Conservation (phyloP, 2,888 invertebrate species). For the Tetropium fuscum region DNA sequence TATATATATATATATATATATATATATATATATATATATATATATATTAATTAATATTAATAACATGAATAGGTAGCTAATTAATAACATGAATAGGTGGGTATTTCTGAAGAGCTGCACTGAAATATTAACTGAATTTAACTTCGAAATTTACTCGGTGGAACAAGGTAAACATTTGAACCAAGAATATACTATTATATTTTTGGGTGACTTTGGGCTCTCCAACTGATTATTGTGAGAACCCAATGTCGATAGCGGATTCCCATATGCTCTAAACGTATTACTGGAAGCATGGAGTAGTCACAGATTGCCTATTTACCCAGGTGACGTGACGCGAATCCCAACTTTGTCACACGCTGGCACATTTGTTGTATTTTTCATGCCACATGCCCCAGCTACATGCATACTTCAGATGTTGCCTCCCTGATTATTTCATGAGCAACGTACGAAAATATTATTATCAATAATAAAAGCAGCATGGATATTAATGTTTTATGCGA, state of each 20-base stretch:
- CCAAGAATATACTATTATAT: too few relatives aligned
- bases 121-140: too few relatives aligned
- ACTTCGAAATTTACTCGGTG: too few relatives aligned
- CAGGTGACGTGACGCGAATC: slow-evolving; percentile 52
- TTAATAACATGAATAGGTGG: too few relatives aligned
- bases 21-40: too few relatives aligned
- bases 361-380: slow-evolving; percentile 29
- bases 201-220: too few relatives aligned
- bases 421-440: slow-evolving; percentile 12
- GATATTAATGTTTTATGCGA: background rate
- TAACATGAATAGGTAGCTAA: too few relatives aligned
- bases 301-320: slow-evolving; percentile 57
- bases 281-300: slow-evolving; percentile 46
- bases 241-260: slow-evolving; percentile 38
- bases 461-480: background rate
- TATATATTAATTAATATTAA: too few relatives aligned
- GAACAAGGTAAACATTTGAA: too few relatives aligned
- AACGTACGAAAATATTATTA: background rate
- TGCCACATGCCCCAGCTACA: slow-evolving; percentile 4
- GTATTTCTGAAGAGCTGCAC: too few relatives aligned
- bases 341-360: slow-evolving; percentile 39
- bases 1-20: too few relatives aligned
- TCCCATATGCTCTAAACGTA: slow-evolving; percentile 41
- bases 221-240: slow-evolving; percentile 40
- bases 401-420: background rate